These are phyloP conservation scores for Euzetes globulus DNA, from an alignment of 2,888 invertebrate species.

Conservation along the genomic window DNA sequence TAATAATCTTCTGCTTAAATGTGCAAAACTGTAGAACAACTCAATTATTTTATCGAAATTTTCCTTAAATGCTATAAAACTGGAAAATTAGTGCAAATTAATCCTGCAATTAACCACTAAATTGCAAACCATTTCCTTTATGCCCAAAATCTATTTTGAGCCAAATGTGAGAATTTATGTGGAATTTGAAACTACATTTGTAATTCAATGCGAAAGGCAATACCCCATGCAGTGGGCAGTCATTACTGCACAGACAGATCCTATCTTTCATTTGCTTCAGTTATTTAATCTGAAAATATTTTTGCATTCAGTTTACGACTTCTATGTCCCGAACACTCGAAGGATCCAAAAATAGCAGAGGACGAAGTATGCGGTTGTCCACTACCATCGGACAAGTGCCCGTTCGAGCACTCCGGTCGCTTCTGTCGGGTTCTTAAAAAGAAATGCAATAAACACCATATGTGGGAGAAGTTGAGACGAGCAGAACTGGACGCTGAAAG, in stretches of 20 bases:
- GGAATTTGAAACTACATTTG: no score
- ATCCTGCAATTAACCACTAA: not conserved
- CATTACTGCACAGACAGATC: no score
- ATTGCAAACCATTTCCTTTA: not conserved
- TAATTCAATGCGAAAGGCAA: no score
- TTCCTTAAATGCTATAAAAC: no score
- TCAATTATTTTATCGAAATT: no score
- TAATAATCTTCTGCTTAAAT: no score
- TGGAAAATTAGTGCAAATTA: not conserved
- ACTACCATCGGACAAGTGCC: slow-evolving; percentile 62
- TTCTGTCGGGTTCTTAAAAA: slow-evolving; percentile 83
- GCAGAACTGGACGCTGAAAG: slow-evolving; percentile 91
- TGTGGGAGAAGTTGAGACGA: slow-evolving; percentile 88
- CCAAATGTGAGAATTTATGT: no score
- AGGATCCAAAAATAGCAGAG: slow-evolving; percentile 48
- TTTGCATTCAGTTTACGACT: slow-evolving; percentile 58
- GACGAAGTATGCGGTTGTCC: slow-evolving; percentile 83
- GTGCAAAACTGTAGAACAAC: no score
- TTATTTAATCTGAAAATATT: not conserved
- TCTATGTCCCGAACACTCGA: slow-evolving; percentile 94
- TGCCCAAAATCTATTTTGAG: not conserved
- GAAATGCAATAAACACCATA: slow-evolving; percentile 79
- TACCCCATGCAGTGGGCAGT: no score
- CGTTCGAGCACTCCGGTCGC: slow-evolving; percentile 70
- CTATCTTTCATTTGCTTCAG: not conserved